Evolutionary conservation across 2,797 vertebrate genomes (phyloP).

Genomic region (Triplophysa yarkandensis): DNA sequence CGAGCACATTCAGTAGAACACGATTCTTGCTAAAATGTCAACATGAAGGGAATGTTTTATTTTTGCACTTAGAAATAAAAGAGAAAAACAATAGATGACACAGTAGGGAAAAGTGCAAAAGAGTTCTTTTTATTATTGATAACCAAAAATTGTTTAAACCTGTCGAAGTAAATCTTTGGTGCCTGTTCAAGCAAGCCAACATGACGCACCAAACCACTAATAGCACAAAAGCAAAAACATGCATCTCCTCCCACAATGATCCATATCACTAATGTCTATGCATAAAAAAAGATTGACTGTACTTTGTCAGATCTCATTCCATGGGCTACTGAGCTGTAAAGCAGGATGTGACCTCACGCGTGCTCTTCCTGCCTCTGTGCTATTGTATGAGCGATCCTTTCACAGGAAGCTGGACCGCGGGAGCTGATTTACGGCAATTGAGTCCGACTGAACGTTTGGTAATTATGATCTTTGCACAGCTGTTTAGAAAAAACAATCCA

Average conservation of each 20-base stretch:
- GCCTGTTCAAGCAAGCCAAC: conserved; percentile 31
- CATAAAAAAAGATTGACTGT: background rate
- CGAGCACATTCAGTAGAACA: background rate
- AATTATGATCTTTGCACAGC: conserved; percentile 63
- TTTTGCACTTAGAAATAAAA: background rate
- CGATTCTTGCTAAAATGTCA: conserved; percentile 47
- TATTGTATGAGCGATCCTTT: conserved; percentile 70
- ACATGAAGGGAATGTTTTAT: background rate
- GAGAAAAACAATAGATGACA: background rate
- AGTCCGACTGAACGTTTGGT: conserved; percentile 61
- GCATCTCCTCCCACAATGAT: background rate
- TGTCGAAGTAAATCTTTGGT: conserved; percentile 19
- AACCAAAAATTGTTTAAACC: background rate
- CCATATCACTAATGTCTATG: background rate
- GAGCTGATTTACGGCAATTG: conserved; percentile 53
- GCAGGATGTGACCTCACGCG: conserved; percentile 71
- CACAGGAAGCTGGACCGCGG: conserved; percentile 66
- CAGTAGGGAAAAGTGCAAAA: background rate
- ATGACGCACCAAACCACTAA: background rate
- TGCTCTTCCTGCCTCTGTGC: conserved; percentile 70
- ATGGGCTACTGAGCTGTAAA: conserved; percentile 63
- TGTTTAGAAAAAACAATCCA: conserved; percentile 63
- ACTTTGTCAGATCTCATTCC: conserved; percentile 23
- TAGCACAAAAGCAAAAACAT: background rate
- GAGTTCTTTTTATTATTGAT: background rate